These are phyloP conservation scores for Acanthaster planci DNA, from an alignment of 35 echinoderm and acorn worm species.

Conservation along the genomic window DNA sequence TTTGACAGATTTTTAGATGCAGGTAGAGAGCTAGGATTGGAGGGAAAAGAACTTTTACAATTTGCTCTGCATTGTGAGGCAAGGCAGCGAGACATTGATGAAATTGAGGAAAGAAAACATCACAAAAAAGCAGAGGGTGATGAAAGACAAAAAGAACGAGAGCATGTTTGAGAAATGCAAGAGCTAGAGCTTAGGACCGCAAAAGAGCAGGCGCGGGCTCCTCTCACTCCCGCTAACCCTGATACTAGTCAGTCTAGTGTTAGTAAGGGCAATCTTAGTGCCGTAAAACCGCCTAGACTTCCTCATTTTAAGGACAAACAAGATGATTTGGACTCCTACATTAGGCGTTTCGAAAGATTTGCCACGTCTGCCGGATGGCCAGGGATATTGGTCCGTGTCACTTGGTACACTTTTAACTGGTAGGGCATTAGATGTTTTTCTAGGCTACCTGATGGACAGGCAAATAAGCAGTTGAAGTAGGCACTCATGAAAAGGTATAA, in stretches of 20 bases:
- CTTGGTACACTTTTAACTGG: conserved; percentile 59
- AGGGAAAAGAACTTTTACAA: neutral
- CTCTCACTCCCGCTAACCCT: neutral
- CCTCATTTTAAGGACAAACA: conserved; percentile 35
- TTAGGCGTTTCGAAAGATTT: conserved; percentile 35
- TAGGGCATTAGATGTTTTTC: conserved; percentile 65
- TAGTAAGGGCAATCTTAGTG: neutral
- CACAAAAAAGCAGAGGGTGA: neutral
- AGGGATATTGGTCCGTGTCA: conserved; percentile 35
- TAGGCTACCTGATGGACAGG: conserved; percentile 37
- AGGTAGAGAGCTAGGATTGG: neutral
- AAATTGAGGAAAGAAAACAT: too few species aligned
- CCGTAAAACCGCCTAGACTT: neutral
- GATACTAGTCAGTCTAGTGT: neutral
- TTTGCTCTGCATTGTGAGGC: neutral
- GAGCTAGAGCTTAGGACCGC: neutral
- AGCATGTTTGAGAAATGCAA: neutral
- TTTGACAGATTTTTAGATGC: too few species aligned
- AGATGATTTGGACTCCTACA: conserved; percentile 34
- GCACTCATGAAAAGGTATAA: too few species aligned
- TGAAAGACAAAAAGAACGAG: neutral
- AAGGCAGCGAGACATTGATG: too few species aligned
- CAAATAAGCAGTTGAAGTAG: too few species aligned
- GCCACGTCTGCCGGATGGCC: conserved; percentile 36
- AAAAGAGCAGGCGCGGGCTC: too few species aligned